phyloP scores from a whole-genome alignment of 2,113 vertebrate genomes.

The Channa maculata region DNA sequence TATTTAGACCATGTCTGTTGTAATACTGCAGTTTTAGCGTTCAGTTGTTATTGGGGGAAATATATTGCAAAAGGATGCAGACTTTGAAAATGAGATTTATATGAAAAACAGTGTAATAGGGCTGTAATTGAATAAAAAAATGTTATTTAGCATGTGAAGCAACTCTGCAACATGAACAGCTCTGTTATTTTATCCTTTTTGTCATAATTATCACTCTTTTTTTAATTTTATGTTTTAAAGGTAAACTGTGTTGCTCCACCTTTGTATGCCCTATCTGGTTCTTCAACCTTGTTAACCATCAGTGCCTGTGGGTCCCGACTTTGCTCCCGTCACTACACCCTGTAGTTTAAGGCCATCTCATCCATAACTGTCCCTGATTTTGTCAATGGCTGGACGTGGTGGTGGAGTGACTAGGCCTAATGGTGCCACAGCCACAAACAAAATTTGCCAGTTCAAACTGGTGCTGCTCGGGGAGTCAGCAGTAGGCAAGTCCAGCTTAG shows the following conservation, averaged over 20 bases:
- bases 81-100: too few species aligned
- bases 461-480: constrained; percentile 88
- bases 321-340: not conserved
- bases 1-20: too few species aligned
- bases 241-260: not conserved
- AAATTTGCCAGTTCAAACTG: constrained; percentile 90
- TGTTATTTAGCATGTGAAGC: too few species aligned
- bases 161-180: too few species aligned
- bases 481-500: constrained; percentile 88
- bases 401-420: constrained; percentile 88
- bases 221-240: not conserved
- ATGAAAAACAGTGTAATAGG: too few species aligned
- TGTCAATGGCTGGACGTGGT: constrained; percentile 89
- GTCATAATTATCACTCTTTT: too few species aligned
- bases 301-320: constrained; percentile 32
- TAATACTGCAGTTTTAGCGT: too few species aligned
- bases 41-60: too few species aligned
- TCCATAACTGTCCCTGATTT: constrained; percentile 34
- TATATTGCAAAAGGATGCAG: too few species aligned
- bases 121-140: too few species aligned
- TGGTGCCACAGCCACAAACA: constrained; percentile 82
- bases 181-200: too few species aligned
- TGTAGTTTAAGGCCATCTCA: constrained; percentile 29
- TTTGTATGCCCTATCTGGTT: not conserved
- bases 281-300: constrained; percentile 22